Conservation (phyloP, 2,888 invertebrate species). For the Rhingia rostrata region DNA sequence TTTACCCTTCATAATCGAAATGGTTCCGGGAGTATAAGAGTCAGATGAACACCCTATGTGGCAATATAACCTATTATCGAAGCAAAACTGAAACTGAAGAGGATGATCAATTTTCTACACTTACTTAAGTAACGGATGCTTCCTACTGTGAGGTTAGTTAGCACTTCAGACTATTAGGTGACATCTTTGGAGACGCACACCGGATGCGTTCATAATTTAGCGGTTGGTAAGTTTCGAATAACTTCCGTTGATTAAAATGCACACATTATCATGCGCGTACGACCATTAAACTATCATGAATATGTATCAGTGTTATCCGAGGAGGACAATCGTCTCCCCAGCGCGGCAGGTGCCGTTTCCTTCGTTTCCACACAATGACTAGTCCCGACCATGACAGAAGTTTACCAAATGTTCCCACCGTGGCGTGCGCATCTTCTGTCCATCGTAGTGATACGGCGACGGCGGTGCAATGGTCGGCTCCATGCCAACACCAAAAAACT, state of each 20-base stretch:
- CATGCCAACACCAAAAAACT: slow-evolving; percentile 69
- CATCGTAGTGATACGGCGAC: not conserved
- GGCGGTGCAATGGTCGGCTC: slow-evolving; percentile 3
- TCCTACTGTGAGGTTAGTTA: slow-evolving; percentile 26
- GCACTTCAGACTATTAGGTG: not conserved
- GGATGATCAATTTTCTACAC: slow-evolving; percentile 70
- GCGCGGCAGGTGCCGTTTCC: slow-evolving; percentile 40
- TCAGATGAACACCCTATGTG: slow-evolving; percentile 42
- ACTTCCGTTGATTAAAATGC: slow-evolving; percentile 28
- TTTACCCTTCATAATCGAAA: slow-evolving; percentile 58
- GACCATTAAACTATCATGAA: slow-evolving; percentile 35
- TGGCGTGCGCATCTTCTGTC: not conserved
- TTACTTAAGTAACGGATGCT: slow-evolving; percentile 58
- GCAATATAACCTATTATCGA: slow-evolving; percentile 24
- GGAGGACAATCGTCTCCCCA: slow-evolving; percentile 48
- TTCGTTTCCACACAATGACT: slow-evolving; percentile 20
- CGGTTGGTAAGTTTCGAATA: slow-evolving; percentile 11
- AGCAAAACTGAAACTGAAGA: slow-evolving; percentile 46
- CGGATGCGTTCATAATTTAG: slow-evolving; percentile 37
- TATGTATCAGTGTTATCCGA: slow-evolving; percentile 28
- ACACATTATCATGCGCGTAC: not conserved
- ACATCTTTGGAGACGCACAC: not conserved
- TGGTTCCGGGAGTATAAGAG: slow-evolving; percentile 61
- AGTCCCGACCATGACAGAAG: slow-evolving; percentile 49
- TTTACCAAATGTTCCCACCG: slow-evolving; percentile 67